Evolutionary conservation across 2,113 vertebrate genomes (phyloP).

Genomic region (Galeopterus variegatus): DNA sequence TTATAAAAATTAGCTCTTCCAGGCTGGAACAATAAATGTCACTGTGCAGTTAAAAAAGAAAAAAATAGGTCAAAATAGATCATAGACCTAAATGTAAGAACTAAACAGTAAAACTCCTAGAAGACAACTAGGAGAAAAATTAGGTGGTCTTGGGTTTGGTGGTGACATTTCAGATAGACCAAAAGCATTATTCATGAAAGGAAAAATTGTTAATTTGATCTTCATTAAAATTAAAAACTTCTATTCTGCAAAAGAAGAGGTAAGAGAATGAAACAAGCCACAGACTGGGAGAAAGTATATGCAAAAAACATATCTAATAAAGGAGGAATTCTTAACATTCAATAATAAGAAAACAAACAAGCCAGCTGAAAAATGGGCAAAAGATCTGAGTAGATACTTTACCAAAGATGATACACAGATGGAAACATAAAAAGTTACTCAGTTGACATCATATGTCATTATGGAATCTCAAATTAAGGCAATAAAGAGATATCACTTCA

Average conservation of each 20-base stretch:
- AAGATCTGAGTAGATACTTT: constrained; percentile 3
- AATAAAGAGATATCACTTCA: not conserved
- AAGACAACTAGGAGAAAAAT: not conserved
- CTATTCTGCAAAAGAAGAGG: not conserved
- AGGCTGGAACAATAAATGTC: too few relatives aligned
- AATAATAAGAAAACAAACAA: not conserved
- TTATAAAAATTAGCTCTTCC: constrained; percentile 18
- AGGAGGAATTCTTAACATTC: not conserved
- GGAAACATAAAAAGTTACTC: not conserved
- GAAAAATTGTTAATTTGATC: not conserved
- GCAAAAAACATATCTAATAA: not conserved
- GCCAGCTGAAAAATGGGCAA: not conserved
- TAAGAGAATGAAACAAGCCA: not conserved
- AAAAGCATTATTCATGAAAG: constrained; percentile 1
- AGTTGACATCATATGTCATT: not conserved
- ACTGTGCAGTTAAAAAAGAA: too few relatives aligned
- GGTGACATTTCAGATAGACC: not conserved
- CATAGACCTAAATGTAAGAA: not conserved
- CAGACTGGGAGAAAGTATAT: not conserved
- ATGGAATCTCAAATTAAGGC: not conserved
- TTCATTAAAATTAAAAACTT: constrained; percentile 35
- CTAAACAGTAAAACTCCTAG: constrained; percentile 17
- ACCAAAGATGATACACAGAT: not conserved
- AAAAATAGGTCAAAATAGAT: constrained; percentile 16
- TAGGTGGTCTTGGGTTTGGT: not conserved